Percentiles rank a stretch among this genome's conserved stretches.
Evolutionary conservation across 2,888 invertebrate genomes (phyloP).

Genomic region (Lasioglossum malachurum): DNA sequence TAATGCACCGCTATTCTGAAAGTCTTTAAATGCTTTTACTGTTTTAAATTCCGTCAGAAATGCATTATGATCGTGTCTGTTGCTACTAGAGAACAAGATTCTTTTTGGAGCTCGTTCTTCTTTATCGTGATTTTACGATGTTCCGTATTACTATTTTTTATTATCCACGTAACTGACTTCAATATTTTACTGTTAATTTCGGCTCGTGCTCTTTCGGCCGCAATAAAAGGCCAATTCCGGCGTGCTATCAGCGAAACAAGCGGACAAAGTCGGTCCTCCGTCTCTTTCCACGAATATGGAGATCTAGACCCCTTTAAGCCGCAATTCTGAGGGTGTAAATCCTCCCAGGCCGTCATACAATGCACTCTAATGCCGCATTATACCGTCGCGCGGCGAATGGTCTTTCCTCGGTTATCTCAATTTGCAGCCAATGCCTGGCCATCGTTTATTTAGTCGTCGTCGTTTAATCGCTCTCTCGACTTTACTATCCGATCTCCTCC

Average conservation of each 20-base stretch:
- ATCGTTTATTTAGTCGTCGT: slow-evolving; percentile 62
- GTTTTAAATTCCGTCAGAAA: no score
- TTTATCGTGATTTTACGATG: no score
- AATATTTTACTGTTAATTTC: slow-evolving; percentile 17
- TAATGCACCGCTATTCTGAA: no score
- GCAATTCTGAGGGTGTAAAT: slow-evolving; percentile 80
- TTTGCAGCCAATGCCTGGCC: slow-evolving; percentile 76
- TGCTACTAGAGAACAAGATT: no score
- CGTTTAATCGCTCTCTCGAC: slow-evolving; percentile 50
- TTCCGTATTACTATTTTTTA: no score
- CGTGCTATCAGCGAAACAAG: slow-evolving; percentile 12
- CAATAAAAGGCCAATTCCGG: slow-evolving; percentile 38
- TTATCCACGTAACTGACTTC: neutral
- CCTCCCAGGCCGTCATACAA: slow-evolving; percentile 77
- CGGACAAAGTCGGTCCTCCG: slow-evolving; percentile 28
- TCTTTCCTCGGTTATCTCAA: slow-evolving; percentile 78
- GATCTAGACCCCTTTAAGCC: slow-evolving; percentile 77
- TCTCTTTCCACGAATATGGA: slow-evolving; percentile 72
- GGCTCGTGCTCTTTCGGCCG: neutral
- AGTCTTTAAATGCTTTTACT: no score
- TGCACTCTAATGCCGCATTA: slow-evolving; percentile 81
- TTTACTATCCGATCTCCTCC: neutral
- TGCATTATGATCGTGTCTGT: no score
- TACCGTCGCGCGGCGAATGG: slow-evolving; percentile 63
- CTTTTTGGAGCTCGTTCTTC: no score